phyloP scores from a whole-genome alignment of 2,113 vertebrate species.

The Ciconia stormi region DNA sequence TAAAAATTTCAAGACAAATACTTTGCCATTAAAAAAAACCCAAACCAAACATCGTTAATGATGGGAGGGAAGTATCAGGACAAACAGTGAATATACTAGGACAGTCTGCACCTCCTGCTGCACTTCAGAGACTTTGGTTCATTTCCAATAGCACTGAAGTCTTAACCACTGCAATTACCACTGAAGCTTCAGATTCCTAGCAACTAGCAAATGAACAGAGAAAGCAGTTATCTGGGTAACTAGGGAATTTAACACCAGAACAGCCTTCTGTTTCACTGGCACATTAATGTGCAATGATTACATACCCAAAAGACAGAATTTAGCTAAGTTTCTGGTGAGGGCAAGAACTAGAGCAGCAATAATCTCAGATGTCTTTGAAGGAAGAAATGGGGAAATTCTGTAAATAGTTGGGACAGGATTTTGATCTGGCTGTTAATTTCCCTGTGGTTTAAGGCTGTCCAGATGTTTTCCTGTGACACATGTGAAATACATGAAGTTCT shows the following conservation, averaged over 20 bases:
- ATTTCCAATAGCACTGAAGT: neutral
- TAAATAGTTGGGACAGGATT: neutral
- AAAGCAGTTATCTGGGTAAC: neutral
- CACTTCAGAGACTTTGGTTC: neutral
- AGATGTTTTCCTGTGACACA: neutral
- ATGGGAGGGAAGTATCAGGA: neutral
- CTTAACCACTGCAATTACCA: neutral
- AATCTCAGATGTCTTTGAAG: neutral
- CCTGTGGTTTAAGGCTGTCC: neutral
- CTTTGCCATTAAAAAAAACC: neutral
- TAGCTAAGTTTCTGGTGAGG: neutral
- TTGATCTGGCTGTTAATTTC: neutral
- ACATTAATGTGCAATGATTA: neutral
- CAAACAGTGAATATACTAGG: neutral
- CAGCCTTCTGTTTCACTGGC: neutral
- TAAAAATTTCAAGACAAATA: constrained; percentile 6
- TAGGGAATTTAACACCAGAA: neutral
- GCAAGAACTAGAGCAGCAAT: neutral
- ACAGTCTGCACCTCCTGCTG: neutral
- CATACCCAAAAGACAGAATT: neutral
- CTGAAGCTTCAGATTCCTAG: neutral
- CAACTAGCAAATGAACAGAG: neutral
- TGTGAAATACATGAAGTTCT: neutral
- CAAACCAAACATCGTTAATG: neutral
- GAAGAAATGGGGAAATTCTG: neutral